phyloP scores from a whole-genome alignment of 2,113 vertebrate genomes.

The Microcebus griseorufus region DNA sequence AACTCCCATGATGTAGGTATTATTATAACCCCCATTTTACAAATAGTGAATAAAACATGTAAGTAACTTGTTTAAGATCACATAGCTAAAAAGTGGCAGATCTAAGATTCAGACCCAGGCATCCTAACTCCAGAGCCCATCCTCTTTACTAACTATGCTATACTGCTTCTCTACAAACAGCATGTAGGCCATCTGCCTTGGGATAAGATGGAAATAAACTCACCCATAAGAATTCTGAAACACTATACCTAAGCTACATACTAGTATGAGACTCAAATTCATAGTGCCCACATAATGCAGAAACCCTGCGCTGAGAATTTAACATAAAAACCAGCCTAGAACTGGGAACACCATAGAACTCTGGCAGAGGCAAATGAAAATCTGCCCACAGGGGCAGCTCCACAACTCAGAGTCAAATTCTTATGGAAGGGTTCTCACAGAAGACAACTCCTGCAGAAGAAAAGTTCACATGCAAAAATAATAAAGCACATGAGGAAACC shows the following conservation, averaged over 20 bases:
- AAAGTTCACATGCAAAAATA: not conserved
- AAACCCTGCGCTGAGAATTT: not conserved
- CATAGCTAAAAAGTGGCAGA: not conserved
- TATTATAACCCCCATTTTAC: not conserved
- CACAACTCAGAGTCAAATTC: not conserved
- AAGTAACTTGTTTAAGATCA: conserved; percentile 12
- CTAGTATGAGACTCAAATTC: not conserved
- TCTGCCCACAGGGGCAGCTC: not conserved
- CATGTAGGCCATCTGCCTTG: not conserved
- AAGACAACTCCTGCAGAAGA: not conserved
- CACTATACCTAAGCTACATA: not conserved
- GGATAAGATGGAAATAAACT: not conserved
- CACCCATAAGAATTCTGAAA: not conserved
- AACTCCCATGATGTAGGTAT: not conserved
- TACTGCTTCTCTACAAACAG: not conserved
- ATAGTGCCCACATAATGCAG: not conserved
- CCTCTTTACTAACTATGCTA: not conserved
- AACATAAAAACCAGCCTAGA: conserved; percentile 9
- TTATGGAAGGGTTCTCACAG: not conserved
- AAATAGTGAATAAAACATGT: not conserved
- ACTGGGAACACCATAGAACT: not conserved
- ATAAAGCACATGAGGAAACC: not conserved
- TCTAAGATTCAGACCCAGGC: not conserved
- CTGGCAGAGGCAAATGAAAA: not conserved
- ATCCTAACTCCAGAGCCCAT: not conserved